Evolutionary conservation across 2,888 invertebrate species (phyloP), one percentile per base, ranked within the genome.

Genomic region (Neocrepidodera transversa): DNA sequence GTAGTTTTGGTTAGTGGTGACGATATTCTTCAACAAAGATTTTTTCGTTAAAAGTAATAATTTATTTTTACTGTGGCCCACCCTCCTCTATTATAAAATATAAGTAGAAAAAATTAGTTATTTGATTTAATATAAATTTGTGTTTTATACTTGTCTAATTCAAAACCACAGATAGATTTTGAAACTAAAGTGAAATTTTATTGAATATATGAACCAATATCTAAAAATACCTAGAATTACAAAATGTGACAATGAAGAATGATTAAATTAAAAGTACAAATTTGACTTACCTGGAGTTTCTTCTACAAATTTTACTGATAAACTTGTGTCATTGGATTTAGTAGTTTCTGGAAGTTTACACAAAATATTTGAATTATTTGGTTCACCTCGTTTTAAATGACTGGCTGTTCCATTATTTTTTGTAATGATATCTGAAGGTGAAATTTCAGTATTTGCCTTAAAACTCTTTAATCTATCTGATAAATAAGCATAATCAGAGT

Each of bases 271-370:
- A 30, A 58, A 47, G 14, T 58, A 58, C 49, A 49, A 60, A 51
- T 50, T 32, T 32, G 58, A 62, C 59, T 43, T 63, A 68, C 58
- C 66, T 63, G 63, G 66, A 52, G 58, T 62, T 40, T 56, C 52
- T 10, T 20, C 42, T 17, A 20, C 11, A 16, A 17, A 16, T 38
- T 36, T 42, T 20, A 50, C 38, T 30, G 49, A 38, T 13, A 47
- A 28, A 17, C 28, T 60, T 28, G 28, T 48, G 17, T 49, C 38
- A 42, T 11, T 18, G 40, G 18, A 3, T 23, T 23, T 20, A 42
- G n/a, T n/a, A n/a, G n/a, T n/a, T n/a, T 32, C 32, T 13, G 11
- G 13, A 32, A 4, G 26, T 26, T 28, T 47, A 1, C 17, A 8
- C 28, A 28, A 28, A 28, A 4, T 6, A 28, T 28, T 28, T 10